phyloP scores from a whole-genome alignment of 2,797 vertebrate species.

The Periparus ater region DNA sequence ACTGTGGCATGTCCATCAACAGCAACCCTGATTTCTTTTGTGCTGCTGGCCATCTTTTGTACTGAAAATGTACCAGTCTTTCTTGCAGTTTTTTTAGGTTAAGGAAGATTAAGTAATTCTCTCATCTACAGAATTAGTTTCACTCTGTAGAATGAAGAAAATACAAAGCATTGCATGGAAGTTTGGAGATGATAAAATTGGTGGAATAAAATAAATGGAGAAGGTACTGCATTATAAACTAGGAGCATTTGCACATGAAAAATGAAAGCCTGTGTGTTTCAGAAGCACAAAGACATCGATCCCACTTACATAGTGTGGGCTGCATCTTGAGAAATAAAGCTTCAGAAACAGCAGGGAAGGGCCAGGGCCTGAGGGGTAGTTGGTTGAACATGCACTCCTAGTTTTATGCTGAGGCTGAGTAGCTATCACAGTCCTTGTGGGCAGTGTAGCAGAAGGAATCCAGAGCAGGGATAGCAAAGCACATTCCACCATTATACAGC shows the following conservation, averaged over 20 bases:
- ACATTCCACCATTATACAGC: background rate
- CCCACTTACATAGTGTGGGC: background rate
- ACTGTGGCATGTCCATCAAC: background rate
- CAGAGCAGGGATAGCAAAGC: background rate
- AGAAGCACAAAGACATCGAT: background rate
- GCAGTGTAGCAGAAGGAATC: background rate
- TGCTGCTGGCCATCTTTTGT: background rate
- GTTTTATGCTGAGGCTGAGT: background rate
- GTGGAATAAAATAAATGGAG: background rate
- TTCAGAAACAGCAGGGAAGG: background rate
- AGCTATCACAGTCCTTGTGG: background rate
- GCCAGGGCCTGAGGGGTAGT: background rate
- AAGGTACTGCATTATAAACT: background rate
- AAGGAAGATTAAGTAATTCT: background rate
- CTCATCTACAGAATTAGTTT: background rate
- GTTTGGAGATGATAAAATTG: background rate
- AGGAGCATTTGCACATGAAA: background rate
- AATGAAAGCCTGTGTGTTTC: background rate
- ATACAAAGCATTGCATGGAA: background rate
- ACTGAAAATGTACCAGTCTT: background rate
- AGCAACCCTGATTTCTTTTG: background rate
- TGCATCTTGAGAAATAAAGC: background rate
- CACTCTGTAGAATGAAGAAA: background rate
- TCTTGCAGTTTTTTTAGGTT: background rate
- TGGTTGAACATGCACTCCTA: background rate